Evolutionary conservation across 2,113 vertebrate species (phyloP).

Genomic region (Carassius gibelio): DNA sequence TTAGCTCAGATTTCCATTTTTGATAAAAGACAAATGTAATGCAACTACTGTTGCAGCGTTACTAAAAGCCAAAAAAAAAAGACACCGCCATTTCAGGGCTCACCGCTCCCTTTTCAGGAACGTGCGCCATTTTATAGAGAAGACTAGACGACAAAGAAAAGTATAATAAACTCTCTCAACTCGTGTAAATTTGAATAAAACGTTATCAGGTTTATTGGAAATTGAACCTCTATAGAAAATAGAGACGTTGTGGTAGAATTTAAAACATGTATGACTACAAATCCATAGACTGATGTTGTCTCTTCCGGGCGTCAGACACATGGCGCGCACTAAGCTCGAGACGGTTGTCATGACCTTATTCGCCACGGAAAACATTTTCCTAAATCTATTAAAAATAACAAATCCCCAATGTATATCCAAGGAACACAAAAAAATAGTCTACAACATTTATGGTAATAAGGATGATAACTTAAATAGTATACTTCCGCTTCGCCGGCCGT

Average conservation of each 20-base stretch:
- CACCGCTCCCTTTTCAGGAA: constrained; percentile 36
- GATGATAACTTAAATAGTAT: too few species aligned
- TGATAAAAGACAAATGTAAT: background rate
- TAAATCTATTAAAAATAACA: too few species aligned
- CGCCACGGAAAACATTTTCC: too few species aligned
- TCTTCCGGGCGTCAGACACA: background rate
- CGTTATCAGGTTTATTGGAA: rapidly evolving
- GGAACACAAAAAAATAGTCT: background rate
- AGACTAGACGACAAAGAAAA: constrained; percentile 53
- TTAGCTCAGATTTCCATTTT: rapidly evolving
- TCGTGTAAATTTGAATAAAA: background rate
- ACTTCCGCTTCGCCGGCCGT: background rate
- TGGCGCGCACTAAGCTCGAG: background rate
- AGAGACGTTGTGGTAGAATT: background rate
- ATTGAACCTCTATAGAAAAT: rapidly evolving
- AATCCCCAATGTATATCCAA: background rate
- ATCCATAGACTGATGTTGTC: background rate
- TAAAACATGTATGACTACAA: background rate
- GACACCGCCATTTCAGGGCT: constrained; percentile 67
- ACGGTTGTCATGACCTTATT: too few species aligned
- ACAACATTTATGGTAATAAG: background rate
- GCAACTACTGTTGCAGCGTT: constrained; percentile 29
- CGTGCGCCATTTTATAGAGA: constrained; percentile 53
- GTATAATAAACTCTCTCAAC: background rate
- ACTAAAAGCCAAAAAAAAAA: background rate